Evolutionary conservation across 2,797 vertebrate genomes (phyloP).

Genomic region (Acridotheres tristis): DNA sequence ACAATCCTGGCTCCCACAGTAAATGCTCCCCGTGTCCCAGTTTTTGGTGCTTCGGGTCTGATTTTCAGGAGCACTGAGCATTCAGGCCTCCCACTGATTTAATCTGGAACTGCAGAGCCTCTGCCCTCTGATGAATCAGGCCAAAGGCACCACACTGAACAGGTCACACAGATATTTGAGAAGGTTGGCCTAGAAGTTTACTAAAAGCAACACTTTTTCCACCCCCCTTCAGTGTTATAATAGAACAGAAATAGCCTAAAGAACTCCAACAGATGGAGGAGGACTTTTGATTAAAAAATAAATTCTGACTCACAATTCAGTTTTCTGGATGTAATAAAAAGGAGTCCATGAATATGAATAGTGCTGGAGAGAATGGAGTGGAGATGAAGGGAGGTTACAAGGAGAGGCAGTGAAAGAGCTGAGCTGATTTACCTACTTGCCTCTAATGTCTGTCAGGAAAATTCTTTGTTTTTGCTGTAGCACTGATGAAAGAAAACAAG

Average conservation of each 20-base stretch:
- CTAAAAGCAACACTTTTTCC: not conserved
- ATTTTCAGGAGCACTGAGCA: not conserved
- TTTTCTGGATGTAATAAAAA: slow-evolving; percentile 39
- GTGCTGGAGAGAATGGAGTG: not conserved
- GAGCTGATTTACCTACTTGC: slow-evolving; percentile 15
- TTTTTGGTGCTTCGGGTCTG: not conserved
- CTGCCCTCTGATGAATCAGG: not conserved
- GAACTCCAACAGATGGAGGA: slow-evolving; percentile 34
- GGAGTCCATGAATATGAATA: slow-evolving; percentile 15
- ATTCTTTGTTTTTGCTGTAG: not conserved
- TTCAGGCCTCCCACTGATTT: slow-evolving; percentile 42
- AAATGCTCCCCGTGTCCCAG: not conserved
- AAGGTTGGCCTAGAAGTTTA: slow-evolving; percentile 2
- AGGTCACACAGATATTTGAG: not conserved
- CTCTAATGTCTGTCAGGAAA: slow-evolving; percentile 12
- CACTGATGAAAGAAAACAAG: slow-evolving; percentile 8
- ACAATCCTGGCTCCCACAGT: not conserved
- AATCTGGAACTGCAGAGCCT: slow-evolving; percentile 41
- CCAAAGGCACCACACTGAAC: not conserved
- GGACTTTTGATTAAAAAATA: slow-evolving; percentile 59
- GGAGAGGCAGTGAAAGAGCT: not conserved
- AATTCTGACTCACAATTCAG: slow-evolving; percentile 44
- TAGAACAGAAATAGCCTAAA: slow-evolving; percentile 32
- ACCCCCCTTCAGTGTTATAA: not conserved
- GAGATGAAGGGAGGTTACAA: slow-evolving; percentile 17